Evolutionary conservation across 2,888 invertebrate species (phyloP).

Genomic region (Iselma pallidipennis): DNA sequence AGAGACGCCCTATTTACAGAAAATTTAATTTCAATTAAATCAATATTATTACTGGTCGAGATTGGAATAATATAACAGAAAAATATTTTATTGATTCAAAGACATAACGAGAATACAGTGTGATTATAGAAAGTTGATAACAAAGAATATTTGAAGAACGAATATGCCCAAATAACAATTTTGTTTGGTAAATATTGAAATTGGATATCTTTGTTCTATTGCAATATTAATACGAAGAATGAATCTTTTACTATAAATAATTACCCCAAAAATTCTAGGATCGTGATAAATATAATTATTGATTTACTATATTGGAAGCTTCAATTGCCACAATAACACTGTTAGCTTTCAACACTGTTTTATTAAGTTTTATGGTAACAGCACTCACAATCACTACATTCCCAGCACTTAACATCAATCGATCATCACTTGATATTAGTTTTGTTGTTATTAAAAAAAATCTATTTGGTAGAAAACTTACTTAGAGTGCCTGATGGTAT

Average conservation of each 20-base stretch:
- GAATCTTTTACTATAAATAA: too few species aligned
- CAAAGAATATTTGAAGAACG: background rate
- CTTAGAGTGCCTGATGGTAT: conserved; percentile 80
- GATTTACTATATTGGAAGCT: too few species aligned
- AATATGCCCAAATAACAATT: background rate
- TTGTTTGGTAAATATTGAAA: background rate
- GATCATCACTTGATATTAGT: too few species aligned
- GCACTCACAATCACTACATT: background rate
- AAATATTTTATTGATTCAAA: background rate
- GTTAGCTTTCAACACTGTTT: too few species aligned
- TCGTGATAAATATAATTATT: too few species aligned
- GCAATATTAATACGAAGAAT: background rate
- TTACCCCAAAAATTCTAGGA: too few species aligned
- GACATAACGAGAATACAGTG: background rate
- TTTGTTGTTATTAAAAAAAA: background rate
- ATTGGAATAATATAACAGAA: background rate
- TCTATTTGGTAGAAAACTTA: conserved; percentile 56
- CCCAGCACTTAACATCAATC: too few species aligned
- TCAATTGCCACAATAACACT: too few species aligned
- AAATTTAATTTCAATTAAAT: background rate
- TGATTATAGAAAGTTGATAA: background rate
- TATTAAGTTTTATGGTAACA: too few species aligned
- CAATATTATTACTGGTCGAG: background rate
- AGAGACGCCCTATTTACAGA: too few species aligned
- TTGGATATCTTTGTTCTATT: background rate